Percentiles rank a stretch among this genome's conserved stretches.
Evolutionary conservation across 2,888 invertebrate genomes (phyloP).

Genomic region (Netelia fuscicornis): DNA sequence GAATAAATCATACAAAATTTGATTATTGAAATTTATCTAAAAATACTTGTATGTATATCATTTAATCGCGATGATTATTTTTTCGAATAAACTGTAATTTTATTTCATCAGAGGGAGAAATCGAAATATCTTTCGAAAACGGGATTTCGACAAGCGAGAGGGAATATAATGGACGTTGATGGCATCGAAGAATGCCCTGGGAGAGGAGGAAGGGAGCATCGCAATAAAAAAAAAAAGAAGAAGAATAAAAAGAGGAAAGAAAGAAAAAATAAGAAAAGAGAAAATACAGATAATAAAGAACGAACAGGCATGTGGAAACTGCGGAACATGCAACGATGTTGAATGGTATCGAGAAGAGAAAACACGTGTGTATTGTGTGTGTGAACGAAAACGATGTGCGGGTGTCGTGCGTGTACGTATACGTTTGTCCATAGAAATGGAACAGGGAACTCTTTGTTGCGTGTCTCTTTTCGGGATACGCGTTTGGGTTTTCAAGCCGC

Average conservation of each 20-base stretch:
- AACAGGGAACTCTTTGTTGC: slow-evolving; percentile 73
- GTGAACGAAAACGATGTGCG: slow-evolving; percentile 12
- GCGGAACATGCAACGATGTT: slow-evolving; percentile 63
- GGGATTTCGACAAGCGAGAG: not conserved
- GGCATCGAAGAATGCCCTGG: not conserved
- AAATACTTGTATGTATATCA: too few relatives aligned
- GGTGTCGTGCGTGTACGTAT: slow-evolving; percentile 37
- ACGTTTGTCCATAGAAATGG: slow-evolving; percentile 10
- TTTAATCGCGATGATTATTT: too few relatives aligned
- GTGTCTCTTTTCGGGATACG: slow-evolving; percentile 48
- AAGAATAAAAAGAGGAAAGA: too few relatives aligned
- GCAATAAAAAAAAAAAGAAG: not conserved
- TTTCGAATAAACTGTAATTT: too few relatives aligned
- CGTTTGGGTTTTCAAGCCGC: slow-evolving; percentile 23
- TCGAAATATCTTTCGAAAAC: too few relatives aligned
- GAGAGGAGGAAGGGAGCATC: slow-evolving; percentile 19
- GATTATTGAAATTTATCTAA: not conserved
- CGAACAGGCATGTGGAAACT: slow-evolving; percentile 42
- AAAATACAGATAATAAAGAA: slow-evolving; percentile 18
- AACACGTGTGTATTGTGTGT: slow-evolving; percentile 29
- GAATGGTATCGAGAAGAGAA: slow-evolving; percentile 64
- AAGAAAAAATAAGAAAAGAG: slow-evolving; percentile 48
- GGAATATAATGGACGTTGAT: not conserved
- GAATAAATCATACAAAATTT: not conserved
- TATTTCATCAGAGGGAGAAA: too few relatives aligned